These are phyloP conservation scores for Ceraclea dissimilis DNA, from an alignment of 2,888 invertebrate species.

Conservation along the genomic window DNA sequence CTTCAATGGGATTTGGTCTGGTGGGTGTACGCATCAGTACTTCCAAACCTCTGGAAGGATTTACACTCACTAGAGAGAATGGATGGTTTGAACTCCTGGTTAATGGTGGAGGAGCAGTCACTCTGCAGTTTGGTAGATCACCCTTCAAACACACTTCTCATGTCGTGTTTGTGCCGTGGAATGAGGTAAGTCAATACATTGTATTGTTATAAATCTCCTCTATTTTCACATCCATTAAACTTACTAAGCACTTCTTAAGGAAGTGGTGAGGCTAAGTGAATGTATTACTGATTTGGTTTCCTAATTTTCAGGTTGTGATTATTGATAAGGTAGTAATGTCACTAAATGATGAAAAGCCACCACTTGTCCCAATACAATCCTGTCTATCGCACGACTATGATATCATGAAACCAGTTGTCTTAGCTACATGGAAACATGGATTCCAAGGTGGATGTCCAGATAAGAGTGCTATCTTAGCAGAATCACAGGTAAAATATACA, in stretches of 20 bases:
- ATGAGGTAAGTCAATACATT: constrained; percentile 63
- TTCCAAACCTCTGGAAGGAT: constrained; percentile 89
- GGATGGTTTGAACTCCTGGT: constrained; percentile 98
- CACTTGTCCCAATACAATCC: constrained; percentile 61
- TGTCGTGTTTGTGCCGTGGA: constrained; percentile 93
- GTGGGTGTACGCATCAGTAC: constrained; percentile 95
- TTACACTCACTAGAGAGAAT: constrained; percentile 85
- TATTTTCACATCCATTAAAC: no score
- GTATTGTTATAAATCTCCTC: no score
- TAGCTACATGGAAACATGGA: constrained; percentile 92
- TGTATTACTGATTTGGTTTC: background rate
- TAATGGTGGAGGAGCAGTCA: constrained; percentile 97
- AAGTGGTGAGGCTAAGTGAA: no score
- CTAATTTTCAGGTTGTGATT: constrained; percentile 67
- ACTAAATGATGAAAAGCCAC: constrained; percentile 69
- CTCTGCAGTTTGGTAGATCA: constrained; percentile 86
- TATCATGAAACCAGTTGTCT: constrained; percentile 84
- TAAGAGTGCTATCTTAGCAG: constrained; percentile 81
- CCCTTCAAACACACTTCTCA: constrained; percentile 83
- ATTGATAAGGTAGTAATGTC: constrained; percentile 82
- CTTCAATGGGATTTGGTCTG: constrained; percentile 84
- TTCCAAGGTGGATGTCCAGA: constrained; percentile 94
- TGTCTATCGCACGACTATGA: constrained; percentile 88
- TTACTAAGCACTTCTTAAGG: background rate
- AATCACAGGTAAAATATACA: constrained; percentile 58